These are phyloP conservation scores for Irena cyanogastra DNA, from an alignment of 2,113 vertebrate genomes.

Conservation along the genomic window DNA sequence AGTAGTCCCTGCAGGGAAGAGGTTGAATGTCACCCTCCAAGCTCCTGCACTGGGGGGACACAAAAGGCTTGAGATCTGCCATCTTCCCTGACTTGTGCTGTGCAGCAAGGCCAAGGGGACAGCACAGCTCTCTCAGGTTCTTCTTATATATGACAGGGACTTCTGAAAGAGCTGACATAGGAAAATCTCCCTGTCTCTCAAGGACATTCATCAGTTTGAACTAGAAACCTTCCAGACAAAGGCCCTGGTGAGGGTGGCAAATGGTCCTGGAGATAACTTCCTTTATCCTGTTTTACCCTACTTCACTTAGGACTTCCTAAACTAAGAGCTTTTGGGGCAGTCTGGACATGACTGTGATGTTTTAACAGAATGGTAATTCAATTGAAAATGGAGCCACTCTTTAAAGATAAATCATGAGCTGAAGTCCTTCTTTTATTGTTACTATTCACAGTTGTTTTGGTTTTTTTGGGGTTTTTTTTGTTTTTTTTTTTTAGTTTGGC, in stretches of 20 bases:
- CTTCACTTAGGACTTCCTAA: background rate
- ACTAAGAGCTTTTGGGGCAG: background rate
- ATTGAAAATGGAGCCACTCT: background rate
- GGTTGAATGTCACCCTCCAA: background rate
- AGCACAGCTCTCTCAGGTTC: background rate
- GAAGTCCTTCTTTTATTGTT: constrained; percentile 21
- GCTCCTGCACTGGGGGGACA: background rate
- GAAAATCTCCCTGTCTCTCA: background rate
- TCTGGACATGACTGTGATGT: background rate
- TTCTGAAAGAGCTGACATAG: background rate
- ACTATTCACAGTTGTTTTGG: constrained; percentile 39
- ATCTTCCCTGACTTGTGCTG: background rate
- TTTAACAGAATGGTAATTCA: constrained; percentile 13
- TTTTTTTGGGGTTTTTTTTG: too few relatives aligned
- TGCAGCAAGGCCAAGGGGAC: background rate
- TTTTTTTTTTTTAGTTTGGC: constrained; percentile 3
- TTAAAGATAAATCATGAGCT: constrained; percentile 42
- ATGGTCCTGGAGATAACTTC: background rate
- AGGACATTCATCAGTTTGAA: background rate
- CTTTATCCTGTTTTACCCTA: background rate
- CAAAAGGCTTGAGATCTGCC: background rate
- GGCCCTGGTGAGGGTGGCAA: background rate
- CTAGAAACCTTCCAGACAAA: background rate
- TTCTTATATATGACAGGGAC: background rate
- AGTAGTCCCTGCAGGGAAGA: background rate